Evolutionary conservation across 1,140 invertebrate genomes (phyloP), one percentile per base, ranked within the genome.

Genomic region (Eriocheir sinensis): DNA sequence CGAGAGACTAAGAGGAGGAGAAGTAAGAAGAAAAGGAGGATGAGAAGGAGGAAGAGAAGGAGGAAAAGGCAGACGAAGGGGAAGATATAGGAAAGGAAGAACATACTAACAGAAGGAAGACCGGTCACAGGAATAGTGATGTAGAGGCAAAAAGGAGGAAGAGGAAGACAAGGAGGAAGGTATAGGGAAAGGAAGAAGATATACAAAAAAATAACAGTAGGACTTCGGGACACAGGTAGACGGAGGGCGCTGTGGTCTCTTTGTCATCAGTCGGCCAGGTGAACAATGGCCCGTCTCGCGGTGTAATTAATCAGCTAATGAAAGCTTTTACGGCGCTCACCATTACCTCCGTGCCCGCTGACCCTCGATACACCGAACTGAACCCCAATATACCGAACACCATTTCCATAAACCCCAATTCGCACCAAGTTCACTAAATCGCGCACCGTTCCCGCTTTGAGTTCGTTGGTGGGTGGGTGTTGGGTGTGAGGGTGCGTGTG

Each of bases 271-370:
- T 17, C n/a, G 0, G 17, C n/a, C 3, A 17, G 21, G 38, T 80
- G 34, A 93, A 80, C 79, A 93, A 83, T 72, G 81, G 38, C 32
- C 2, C 30, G 91, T 38, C 41, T 83, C 38, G 30, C 15, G 12
- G 41, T 21, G 91, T 93, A 93, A 93, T 93, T 93, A 85, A 93
- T 93, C 91, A 93, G 41, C 80, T 44, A 93, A 93, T 93, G 91
- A 93, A 93, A 86, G 91, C 91, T 93, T 48, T 93, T 86, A 93
- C 41, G 38, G 41, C 21, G 30, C 32, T 32, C 34, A 34, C 41
- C 91, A 93, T 93, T 93, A 85, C 44, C 27, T 2, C n/a, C 36
- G 38, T 36, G 21, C 32, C 21, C n/a, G 36, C 90, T 38, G 27
- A 41, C 72, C 72, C 90, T 83, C 72, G 38, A 36, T 81, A 92